Percentiles rank a stretch among this genome's conserved stretches.
phyloP scores from a whole-genome alignment of 1,140 invertebrate genomes.

The Microplitis demolitor region DNA sequence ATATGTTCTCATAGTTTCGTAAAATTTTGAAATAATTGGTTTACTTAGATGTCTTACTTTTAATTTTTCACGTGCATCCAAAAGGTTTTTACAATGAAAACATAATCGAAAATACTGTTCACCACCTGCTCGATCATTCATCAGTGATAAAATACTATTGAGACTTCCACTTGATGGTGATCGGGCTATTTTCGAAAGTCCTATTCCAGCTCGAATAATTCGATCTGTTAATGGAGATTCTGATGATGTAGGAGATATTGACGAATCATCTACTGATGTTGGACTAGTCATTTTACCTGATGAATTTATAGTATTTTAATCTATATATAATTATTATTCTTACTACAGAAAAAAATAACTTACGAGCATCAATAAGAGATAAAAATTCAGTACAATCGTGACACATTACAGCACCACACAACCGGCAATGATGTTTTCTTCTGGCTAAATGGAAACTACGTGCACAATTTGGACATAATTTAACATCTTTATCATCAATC shows the following conservation, averaged over 20 bases:
- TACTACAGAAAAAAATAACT: constrained; percentile 49
- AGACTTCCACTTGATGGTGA: constrained; percentile 59
- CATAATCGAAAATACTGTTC: constrained; percentile 80
- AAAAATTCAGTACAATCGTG: constrained; percentile 91
- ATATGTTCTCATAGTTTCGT: constrained; percentile 77
- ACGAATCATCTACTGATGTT: constrained; percentile 53
- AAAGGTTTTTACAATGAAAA: constrained; percentile 78
- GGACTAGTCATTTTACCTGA: constrained; percentile 68
- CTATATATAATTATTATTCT: too few species aligned
- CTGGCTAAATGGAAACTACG: constrained; percentile 84
- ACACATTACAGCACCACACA: constrained; percentile 96
- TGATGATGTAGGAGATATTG: constrained; percentile 47
- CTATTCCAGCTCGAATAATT: constrained; percentile 64
- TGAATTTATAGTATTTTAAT: constrained; percentile 25
- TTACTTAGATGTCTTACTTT: constrained; percentile 80
- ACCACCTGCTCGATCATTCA: constrained; percentile 58
- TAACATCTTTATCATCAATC: constrained; percentile 89
- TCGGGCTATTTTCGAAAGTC: constrained; percentile 52
- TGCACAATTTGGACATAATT: constrained; percentile 89
- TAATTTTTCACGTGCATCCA: constrained; percentile 80
- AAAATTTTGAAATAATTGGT: constrained; percentile 80
- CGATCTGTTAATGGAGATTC: constrained; percentile 53
- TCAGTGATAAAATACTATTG: constrained; percentile 61
- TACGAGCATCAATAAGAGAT: constrained; percentile 81
- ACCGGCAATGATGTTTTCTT: constrained; percentile 92